Evolutionary conservation across 2,113 vertebrate species (phyloP), one percentile per base, ranked within the genome.

Genomic region (Cephalopholis sonnerati): DNA sequence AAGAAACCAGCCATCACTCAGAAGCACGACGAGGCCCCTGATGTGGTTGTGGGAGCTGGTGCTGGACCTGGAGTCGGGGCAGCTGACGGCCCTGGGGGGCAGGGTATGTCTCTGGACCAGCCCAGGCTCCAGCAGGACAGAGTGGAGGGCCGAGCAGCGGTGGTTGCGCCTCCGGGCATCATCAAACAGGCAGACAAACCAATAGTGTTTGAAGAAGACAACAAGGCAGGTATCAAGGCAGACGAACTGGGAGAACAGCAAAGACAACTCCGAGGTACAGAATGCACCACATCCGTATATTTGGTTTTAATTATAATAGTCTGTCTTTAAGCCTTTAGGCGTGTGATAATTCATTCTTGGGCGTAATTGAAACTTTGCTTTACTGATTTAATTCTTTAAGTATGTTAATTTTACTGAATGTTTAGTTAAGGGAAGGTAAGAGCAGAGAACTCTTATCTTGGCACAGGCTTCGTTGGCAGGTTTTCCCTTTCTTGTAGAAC

Each of bases 1-100:
- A 96, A 95, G 89, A 96, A 95, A 85, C 95, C 96, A 13, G 90
- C 93, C 74, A 95, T 96, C 83, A 95, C 95, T 41, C 93, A 90
- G 79, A 95, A 94, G 48, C 94, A 92, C 0, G 74, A 84, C 5
- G 91, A 94, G 6, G 54, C 69, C 2, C 89, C 84, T 20, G 91
- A 93, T 51, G 62, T 32, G 3, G 90, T 82, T 5, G 75, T 78
- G 11, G 90, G 72, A 6, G 87, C 81, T 5, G 88, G 84, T 53
- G 92, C 89, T 24, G 90, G 91, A 71, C 81, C 85, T 13, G 86
- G 91, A 22, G 84, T 86, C 0, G 93, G 88, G 44, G 85, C 83
- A 25, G 91, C 85, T 4, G 93, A 93, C 20, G 93, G 87, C 50
- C 87, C 90, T 0, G 92, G 88, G 59, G 87, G 73, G 7, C 91